Evolutionary conservation across 2,888 invertebrate genomes (phyloP).

Genomic region (Seira musarum): DNA sequence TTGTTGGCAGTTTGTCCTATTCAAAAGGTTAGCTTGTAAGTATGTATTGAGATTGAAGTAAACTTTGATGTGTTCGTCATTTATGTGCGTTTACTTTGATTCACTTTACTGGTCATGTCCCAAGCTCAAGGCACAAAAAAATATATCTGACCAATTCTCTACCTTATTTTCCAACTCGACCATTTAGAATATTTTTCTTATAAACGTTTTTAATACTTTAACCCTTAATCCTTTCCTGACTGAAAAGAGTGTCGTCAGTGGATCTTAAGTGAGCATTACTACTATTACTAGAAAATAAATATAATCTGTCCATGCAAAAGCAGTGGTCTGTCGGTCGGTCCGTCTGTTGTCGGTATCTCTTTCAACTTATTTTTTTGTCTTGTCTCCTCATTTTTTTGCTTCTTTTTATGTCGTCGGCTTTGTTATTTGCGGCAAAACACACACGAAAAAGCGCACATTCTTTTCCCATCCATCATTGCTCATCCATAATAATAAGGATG

Average conservation of each 20-base stretch:
- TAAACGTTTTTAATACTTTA: constrained; percentile 22
- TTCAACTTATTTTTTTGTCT: constrained; percentile 44
- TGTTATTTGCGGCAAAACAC: constrained; percentile 43
- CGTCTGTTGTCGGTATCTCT: constrained; percentile 37
- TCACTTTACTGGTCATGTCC: too few species aligned
- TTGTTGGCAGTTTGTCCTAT: too few species aligned
- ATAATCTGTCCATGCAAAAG: too few species aligned
- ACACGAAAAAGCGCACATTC: constrained; percentile 23
- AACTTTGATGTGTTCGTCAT: too few species aligned
- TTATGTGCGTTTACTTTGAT: too few species aligned
- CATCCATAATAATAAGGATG: too few species aligned
- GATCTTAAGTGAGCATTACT: too few species aligned
- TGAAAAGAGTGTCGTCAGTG: too few species aligned
- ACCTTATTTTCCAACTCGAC: background rate
- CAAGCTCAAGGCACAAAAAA: too few species aligned
- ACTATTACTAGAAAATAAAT: background rate
- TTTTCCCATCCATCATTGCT: constrained; percentile 4
- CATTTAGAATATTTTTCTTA: background rate
- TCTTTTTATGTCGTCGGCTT: constrained; percentile 46
- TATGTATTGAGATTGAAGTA: too few species aligned
- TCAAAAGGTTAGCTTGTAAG: too few species aligned
- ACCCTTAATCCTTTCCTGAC: constrained; percentile 11
- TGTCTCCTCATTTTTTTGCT: constrained; percentile 14
- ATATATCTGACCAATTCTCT: too few species aligned
- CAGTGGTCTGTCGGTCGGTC: constrained; percentile 52